phyloP scores from a whole-genome alignment of 2,113 vertebrate species.

The Noturus placidus region DNA sequence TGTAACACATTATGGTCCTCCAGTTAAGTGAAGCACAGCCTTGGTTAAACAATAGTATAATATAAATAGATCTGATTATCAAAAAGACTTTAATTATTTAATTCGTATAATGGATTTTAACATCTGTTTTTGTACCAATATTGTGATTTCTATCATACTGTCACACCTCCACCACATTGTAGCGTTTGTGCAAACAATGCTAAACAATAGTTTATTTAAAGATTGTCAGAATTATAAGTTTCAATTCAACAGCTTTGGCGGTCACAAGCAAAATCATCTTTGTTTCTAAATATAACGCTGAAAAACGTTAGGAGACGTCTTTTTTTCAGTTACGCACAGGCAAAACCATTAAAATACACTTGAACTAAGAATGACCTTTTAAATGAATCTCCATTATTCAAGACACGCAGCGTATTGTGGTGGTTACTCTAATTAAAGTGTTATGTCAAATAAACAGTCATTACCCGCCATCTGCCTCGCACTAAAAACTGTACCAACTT shows the following conservation, averaged over 20 bases:
- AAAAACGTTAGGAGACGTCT: background rate
- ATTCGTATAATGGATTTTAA: background rate
- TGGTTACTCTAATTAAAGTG: slow-evolving; percentile 55
- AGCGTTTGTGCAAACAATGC: background rate
- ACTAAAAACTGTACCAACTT: slow-evolving; percentile 52
- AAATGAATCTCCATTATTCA: slow-evolving; percentile 55
- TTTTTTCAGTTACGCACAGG: background rate
- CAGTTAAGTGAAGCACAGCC: background rate
- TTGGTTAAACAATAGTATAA: background rate
- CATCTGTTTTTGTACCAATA: background rate
- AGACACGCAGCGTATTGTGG: slow-evolving; percentile 39
- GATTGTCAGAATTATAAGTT: background rate
- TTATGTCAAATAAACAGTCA: slow-evolving; percentile 61
- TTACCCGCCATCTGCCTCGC: slow-evolving; percentile 59
- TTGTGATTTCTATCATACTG: background rate
- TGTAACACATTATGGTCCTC: background rate
- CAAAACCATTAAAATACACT: slow-evolving; percentile 45
- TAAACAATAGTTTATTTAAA: background rate
- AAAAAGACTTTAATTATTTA: background rate
- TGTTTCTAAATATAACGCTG: background rate
- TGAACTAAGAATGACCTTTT: slow-evolving; percentile 51
- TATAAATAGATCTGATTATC: background rate
- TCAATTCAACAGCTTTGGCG: background rate
- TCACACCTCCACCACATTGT: background rate
- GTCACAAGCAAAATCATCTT: background rate